Evolutionary conservation across 2,797 vertebrate genomes (phyloP).

Genomic region (Garrulus glandarius): DNA sequence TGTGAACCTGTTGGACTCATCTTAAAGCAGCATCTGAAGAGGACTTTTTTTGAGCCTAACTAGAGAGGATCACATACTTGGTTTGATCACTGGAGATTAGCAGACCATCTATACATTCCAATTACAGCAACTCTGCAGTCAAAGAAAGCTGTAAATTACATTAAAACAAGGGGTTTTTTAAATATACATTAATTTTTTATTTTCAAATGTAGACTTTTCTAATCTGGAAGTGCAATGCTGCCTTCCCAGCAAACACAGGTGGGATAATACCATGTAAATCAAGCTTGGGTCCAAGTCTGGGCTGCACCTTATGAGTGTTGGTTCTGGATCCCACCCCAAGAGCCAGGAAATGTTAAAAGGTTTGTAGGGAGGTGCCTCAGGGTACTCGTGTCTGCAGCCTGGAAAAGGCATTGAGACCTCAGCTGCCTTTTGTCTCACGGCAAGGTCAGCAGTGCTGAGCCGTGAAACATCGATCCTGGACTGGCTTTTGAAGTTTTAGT

Average conservation of each 20-base stretch:
- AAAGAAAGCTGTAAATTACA: not conserved
- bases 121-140: not conserved
- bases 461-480: not conserved
- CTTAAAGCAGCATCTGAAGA: not conserved
- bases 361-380: not conserved
- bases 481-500: not conserved
- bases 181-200: not conserved
- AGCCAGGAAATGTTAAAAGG: not conserved
- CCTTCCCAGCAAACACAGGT: not conserved
- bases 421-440: not conserved
- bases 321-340: not conserved
- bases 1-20: conserved; percentile 23
- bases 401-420: not conserved
- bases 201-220: not conserved
- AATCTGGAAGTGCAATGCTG: not conserved
- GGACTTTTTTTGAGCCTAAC: not conserved
- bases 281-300: not conserved
- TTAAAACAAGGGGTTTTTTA: not conserved
- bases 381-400: not conserved
- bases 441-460: not conserved
- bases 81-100: conserved; percentile 46
- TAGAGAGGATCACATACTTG: not conserved
- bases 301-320: not conserved
- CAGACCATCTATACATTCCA: not conserved
- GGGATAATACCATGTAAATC: not conserved